Base-by-base conservation (phyloP, 2,888 invertebrate genomes). In the Lampropteryx suffumata region DNA sequence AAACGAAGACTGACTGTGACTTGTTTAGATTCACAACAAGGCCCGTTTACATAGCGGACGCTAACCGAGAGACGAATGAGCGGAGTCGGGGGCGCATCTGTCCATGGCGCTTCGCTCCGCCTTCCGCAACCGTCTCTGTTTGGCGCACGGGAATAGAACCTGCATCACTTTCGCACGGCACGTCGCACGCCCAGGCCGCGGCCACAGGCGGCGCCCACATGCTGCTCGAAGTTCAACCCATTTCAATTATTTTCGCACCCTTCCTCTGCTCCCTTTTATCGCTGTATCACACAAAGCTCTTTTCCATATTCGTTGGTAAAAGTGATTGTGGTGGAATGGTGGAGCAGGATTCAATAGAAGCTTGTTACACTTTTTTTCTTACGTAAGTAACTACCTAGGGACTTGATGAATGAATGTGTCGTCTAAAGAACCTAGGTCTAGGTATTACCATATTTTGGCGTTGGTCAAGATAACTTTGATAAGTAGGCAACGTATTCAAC, bases 1-100 rank as follows among this genome's bases (percentile, higher is more conserved):
- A 92, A 92, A 92, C 92, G 91, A 91, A 89, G 91, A 91, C 92
- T 91, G 92, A 87, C 86, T 83, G 86, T 85, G n/a, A 86, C 91
- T 93, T 95, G 94, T 94, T 94, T 94, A 93, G 94, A 94, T 94
- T 94, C 94, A 95, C 94, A 94, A 94, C 94, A 94, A 93, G 90
- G 85, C 90, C 89, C 92, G 94, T 94, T 95, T 94, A 95, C 94
- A 94, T 94, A 94, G 93, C 89, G 87, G 85, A 77, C 84, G 85
- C 83, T 82, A 84, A 82, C 73, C 84, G 82, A 82, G 85, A 91
- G 84, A 79, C 87, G 87, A 87, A 87, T 85, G 83, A 87, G 83
- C 77, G 76, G 76, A 73, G 75, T 71, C 69, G 84, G 79, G 80
- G 82, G 86, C 79, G 78, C 77, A 64, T 60, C 72, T 76, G 68